Conservation (phyloP, 1,140 invertebrate species). For the Nasonia vitripennis region DNA sequence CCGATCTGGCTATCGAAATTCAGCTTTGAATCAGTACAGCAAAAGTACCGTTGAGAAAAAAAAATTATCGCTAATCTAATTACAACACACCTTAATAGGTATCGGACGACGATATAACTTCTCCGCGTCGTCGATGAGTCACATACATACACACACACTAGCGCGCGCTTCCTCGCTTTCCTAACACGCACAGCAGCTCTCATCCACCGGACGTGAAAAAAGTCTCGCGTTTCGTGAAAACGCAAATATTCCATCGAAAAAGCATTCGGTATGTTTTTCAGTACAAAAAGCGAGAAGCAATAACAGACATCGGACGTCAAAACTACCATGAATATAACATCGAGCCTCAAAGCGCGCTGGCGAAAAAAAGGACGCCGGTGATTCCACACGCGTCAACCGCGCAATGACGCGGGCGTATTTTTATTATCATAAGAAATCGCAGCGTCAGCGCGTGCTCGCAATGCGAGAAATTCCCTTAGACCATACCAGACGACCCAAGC, state of each 20-base stretch:
- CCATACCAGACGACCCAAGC: background rate
- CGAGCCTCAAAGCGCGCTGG: no score
- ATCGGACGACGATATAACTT: background rate
- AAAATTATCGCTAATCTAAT: background rate
- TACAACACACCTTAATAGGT: background rate
- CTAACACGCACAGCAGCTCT: no score
- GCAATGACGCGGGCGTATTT: background rate
- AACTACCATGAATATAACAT: no score
- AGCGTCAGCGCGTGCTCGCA: slow-evolving; percentile 19
- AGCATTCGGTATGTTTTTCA: no score
- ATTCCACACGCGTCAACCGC: slow-evolving; percentile 7
- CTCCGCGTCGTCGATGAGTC: background rate
- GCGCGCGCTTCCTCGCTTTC: no score
- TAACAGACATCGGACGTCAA: no score
- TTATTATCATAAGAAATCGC: slow-evolving; percentile 37
- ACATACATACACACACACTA: background rate
- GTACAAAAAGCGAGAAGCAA: no score
- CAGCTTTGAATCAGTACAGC: no score
- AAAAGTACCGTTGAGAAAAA: background rate
- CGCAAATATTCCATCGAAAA: no score
- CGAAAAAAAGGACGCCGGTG: background rate
- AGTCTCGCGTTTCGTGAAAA: no score
- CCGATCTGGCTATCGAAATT: no score
- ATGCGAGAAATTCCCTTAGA: slow-evolving; percentile 6
- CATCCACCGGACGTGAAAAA: no score